A percentile compares a stretch with the other conserved stretches of the same genome.
Evolutionary conservation across 2,797 vertebrate genomes (phyloP).

Genomic region (Pantherophis vulpinus): DNA sequence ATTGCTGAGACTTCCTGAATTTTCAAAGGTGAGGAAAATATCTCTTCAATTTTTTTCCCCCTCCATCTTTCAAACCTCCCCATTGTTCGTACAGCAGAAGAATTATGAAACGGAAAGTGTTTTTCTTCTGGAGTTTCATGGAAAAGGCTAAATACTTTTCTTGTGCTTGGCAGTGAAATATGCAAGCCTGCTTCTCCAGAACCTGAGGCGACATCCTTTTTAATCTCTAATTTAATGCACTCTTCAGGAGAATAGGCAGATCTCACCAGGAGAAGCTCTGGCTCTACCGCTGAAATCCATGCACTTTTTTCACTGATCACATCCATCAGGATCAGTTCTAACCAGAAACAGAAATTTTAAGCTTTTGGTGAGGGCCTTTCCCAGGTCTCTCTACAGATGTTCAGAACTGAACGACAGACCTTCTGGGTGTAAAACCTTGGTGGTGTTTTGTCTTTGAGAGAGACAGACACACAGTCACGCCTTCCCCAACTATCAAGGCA

Average conservation of each 20-base stretch:
- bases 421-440: neutral
- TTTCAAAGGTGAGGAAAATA: neutral
- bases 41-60: neutral
- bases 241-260: neutral
- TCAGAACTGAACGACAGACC: too few relatives aligned
- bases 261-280: neutral
- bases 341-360: neutral
- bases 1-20: neutral
- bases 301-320: neutral
- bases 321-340: neutral
- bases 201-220: neutral
- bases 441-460: neutral
- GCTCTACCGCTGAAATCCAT: neutral
- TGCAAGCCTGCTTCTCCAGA: neutral
- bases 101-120: neutral
- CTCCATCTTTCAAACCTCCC: neutral
- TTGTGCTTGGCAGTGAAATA: neutral
- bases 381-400: neutral
- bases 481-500: neutral
- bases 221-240: neutral
- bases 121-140: neutral
- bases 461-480: neutral
- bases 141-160: neutral
- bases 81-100: neutral
- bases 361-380: neutral